Conservation (phyloP, 2,797 vertebrate genomes). For the Sebastes itinus region DNA sequence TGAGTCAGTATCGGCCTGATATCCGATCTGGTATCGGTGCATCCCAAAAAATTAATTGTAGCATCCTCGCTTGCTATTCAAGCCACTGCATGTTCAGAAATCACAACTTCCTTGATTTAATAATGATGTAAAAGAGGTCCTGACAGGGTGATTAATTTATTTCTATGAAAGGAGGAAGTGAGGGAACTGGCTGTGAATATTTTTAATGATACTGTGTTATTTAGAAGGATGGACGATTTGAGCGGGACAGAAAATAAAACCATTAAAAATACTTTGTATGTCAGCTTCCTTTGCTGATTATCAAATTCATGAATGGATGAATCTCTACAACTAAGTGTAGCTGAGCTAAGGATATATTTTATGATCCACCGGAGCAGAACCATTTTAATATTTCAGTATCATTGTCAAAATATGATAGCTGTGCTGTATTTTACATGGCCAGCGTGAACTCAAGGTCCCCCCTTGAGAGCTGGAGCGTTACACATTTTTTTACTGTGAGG, state of each 20-base stretch:
- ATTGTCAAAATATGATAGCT: conserved; percentile 59
- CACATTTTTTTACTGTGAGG: conserved; percentile 63
- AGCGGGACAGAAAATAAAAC: not conserved
- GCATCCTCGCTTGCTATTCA: not conserved
- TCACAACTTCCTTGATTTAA: conserved; percentile 11
- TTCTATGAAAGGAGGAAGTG: not conserved
- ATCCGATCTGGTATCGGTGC: too few species aligned
- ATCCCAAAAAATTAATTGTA: not conserved
- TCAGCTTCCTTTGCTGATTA: not conserved
- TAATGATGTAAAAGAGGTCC: conserved; percentile 25
- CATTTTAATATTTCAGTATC: conserved; percentile 63
- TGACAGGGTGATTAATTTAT: conserved; percentile 15
- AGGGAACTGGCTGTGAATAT: conserved; percentile 14
- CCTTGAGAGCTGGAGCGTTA: conserved; percentile 35
- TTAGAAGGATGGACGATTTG: not conserved
- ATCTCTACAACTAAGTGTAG: conserved; percentile 5
- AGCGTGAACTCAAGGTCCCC: conserved; percentile 64
- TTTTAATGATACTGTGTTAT: not conserved
- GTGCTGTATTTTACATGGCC: conserved; percentile 65
- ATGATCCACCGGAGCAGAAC: conserved; percentile 31
- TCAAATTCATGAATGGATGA: conserved; percentile 27
- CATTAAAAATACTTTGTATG: not conserved
- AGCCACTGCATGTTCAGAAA: not conserved
- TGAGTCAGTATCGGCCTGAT: too few species aligned
- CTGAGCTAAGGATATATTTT: conserved; percentile 27